Base-by-base conservation (phyloP, 92 coral and sea anemone species). In the Heliopora coerulea region DNA sequence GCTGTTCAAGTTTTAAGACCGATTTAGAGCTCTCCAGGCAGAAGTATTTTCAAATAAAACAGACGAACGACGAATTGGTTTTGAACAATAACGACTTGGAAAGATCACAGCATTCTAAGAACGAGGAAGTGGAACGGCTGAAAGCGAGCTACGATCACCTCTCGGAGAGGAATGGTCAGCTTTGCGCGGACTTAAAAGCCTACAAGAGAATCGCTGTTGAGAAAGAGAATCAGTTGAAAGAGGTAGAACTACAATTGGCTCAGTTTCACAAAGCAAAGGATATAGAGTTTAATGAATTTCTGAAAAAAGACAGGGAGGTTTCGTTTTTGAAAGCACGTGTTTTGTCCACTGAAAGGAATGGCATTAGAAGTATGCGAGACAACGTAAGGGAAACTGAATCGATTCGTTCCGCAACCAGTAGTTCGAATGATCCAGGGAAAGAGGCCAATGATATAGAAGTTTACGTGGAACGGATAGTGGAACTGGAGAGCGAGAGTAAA, bases 201-300 rank as follows among this genome's bases (percentile, higher is more conserved):
- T 69, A 69, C 23, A 69, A 69, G 52, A 69, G 76, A 54, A 69
- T 69, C 8, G 76, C 52, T 3, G 76, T n/a, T 2, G 76, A 69
- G 20, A 33, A 57, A 32, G 76, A 69, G 7, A 56, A 54, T 13
- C 76, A 69, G 62, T 62, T 69, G 25, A 69, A 52, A 48, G 52
- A 31, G 32, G 3, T 69, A 0, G 76, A 69, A 31, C 76, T 69
- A 0, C 44, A 69, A 23, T 2, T 69, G 62, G 14, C 61, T 24
- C 20, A 52, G 49, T 30, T 54, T 8, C 76, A 69, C 24, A 69
- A 69, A 17, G 39, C 32, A 14, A 49, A 69, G 33, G 76, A 69
- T 24, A 24, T 19, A 35, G 76, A 69, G 8, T 40, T 69, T 0
- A 69, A 69, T 11, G 76, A 69, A 3, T 18, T 69, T 33, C 23